These are phyloP conservation scores for Tenualosa ilisha DNA, from an alignment of 2,797 vertebrate species.

Conservation along the genomic window DNA sequence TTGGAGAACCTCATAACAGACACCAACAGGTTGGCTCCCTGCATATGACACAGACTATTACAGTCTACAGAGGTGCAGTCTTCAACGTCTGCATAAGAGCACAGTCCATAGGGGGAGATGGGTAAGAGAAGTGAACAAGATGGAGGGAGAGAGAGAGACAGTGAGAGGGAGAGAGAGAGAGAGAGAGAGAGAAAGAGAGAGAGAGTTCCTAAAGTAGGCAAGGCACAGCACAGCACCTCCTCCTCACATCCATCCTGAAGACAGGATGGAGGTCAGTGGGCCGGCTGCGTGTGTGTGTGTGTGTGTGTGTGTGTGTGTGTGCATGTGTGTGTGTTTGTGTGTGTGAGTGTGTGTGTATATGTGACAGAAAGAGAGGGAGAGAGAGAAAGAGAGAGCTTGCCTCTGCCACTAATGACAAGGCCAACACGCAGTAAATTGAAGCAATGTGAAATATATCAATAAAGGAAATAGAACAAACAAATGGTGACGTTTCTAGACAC, in stretches of 20 bases:
- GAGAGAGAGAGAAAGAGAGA: background rate
- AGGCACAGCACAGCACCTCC: conserved; percentile 38
- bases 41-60: background rate
- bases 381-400: background rate
- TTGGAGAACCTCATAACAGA: conserved; percentile 1
- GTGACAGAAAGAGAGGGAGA: background rate
- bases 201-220: conserved; percentile 26
- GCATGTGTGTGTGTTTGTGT: background rate
- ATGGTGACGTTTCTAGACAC: background rate
- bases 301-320: conserved; percentile 31
- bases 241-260: conserved; percentile 4
- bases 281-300: conserved; percentile 21
- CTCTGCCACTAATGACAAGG: background rate
- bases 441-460: background rate
- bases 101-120: background rate
- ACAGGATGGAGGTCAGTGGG: conserved; percentile 26
- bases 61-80: background rate
- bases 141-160: background rate
- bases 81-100: background rate
- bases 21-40: background rate
- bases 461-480: background rate
- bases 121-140: background rate
- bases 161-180: background rate
- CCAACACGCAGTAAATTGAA: background rate
- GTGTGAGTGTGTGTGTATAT: background rate